Evolutionary conservation across 2,797 vertebrate genomes (phyloP).

Genomic region (Sebastes minor): DNA sequence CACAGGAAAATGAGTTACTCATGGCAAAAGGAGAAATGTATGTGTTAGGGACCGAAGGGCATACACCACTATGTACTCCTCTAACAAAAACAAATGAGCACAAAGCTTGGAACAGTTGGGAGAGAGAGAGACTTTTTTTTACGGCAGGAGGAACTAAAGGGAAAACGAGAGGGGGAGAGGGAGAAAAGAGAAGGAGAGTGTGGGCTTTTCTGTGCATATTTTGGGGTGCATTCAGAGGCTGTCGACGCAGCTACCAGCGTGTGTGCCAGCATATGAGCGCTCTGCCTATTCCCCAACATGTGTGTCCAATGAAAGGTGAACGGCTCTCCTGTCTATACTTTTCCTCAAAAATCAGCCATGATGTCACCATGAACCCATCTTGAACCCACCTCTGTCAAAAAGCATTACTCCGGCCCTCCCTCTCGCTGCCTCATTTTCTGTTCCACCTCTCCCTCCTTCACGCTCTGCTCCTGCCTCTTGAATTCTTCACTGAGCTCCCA

Average conservation of each 20-base stretch:
- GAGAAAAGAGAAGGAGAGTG: conserved; percentile 44
- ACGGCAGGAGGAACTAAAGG: conserved; percentile 42
- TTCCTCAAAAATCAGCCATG: conserved; percentile 83
- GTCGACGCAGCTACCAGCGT: conserved; percentile 61
- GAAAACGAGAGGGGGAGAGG: conserved; percentile 22
- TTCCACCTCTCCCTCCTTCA: conserved; percentile 75
- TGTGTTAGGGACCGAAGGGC: conserved; percentile 57
- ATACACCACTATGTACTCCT: conserved; percentile 51
- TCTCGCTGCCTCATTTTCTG: conserved; percentile 71
- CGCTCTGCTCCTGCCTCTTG: conserved; percentile 62
- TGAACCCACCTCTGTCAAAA: conserved; percentile 87
- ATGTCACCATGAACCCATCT: conserved; percentile 87
- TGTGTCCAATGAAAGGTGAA: conserved; percentile 86
- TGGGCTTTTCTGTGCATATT: conserved; percentile 41
- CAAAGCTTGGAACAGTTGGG: conserved; percentile 52
- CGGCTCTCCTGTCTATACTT: conserved; percentile 84
- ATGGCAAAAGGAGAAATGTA: conserved; percentile 65
- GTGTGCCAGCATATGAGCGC: conserved; percentile 72
- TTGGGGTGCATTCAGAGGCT: conserved; percentile 64
- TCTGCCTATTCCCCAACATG: conserved; percentile 76
- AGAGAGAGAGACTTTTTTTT: conserved; percentile 41
- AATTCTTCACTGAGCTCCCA: conserved; percentile 72
- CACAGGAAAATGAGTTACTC: conserved; percentile 73
- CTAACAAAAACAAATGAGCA: conserved; percentile 71
- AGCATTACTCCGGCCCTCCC: conserved; percentile 75